Evolutionary conservation across 2,797 vertebrate genomes (phyloP).

Genomic region (Staurois parvus): DNA sequence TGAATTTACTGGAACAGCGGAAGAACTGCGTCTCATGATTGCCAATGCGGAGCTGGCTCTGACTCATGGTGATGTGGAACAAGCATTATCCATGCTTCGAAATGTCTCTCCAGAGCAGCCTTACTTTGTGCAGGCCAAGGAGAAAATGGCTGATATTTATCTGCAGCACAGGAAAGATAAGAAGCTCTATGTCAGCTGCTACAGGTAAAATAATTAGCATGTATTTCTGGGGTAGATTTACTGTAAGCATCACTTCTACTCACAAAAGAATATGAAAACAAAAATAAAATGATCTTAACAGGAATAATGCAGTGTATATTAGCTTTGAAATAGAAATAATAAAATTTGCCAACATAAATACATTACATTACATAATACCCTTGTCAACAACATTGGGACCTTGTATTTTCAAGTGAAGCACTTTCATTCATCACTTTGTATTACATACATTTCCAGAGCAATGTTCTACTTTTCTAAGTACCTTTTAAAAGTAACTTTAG

Average conservation of each 20-base stretch:
- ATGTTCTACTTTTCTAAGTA: too few species aligned
- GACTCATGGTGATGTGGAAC: conserved; percentile 88
- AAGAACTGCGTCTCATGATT: conserved; percentile 91
- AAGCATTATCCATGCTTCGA: conserved; percentile 90
- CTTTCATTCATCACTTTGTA: too few species aligned
- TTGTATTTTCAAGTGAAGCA: too few species aligned
- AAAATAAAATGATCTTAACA: too few species aligned
- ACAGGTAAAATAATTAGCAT: conserved; percentile 81
- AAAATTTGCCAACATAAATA: too few species aligned
- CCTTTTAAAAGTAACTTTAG: too few species aligned
- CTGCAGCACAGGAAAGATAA: conserved; percentile 89
- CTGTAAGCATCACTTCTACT: not conserved
- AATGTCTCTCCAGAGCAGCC: conserved; percentile 90
- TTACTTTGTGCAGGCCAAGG: conserved; percentile 93
- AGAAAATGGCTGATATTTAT: conserved; percentile 96
- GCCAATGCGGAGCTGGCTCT: conserved; percentile 91
- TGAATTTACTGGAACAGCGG: conserved; percentile 92
- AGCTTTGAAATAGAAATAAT: too few species aligned
- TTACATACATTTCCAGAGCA: too few species aligned
- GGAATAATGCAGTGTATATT: too few species aligned
- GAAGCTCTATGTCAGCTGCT: conserved; percentile 87
- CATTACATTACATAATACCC: too few species aligned
- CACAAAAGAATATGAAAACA: conserved; percentile 7
- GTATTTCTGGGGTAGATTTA: not conserved
- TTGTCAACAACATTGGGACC: too few species aligned